phyloP scores from a whole-genome alignment of 2,797 vertebrate genomes.

The Arvicola amphibius region DNA sequence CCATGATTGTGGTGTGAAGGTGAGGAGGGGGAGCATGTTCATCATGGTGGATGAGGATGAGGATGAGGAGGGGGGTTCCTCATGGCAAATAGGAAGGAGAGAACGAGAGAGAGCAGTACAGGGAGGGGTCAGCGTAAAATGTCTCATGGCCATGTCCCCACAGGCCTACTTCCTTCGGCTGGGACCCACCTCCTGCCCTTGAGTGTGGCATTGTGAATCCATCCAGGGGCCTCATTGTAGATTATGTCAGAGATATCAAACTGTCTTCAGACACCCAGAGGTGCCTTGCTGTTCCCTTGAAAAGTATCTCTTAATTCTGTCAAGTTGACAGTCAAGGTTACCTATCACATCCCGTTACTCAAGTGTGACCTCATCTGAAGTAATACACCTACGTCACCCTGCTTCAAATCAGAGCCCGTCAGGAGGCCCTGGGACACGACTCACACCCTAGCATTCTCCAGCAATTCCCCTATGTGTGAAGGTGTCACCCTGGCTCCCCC shows the following conservation, averaged over 20 bases:
- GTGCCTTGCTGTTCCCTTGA: background rate
- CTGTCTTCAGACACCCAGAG: background rate
- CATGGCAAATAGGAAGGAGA: too few species aligned
- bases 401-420: background rate
- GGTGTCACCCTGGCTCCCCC: constrained; percentile 59
- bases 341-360: background rate
- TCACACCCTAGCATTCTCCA: constrained; percentile 38
- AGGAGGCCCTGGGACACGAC: background rate
- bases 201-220: background rate
- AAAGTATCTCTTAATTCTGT: background rate
- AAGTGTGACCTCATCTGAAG: background rate
- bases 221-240: background rate
- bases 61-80: background rate
- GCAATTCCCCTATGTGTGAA: background rate
- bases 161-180: background rate
- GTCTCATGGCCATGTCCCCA: too few species aligned
- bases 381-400: background rate
- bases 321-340: background rate
- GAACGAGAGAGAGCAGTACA: background rate
- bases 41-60: too few species aligned
- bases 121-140: too few species aligned
- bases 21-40: too few species aligned
- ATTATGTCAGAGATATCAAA: background rate
- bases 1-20: background rate
- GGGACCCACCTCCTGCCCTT: background rate